These are phyloP conservation scores for Narcine bancroftii DNA, from an alignment of 2,113 vertebrate species.

Conservation along the genomic window DNA sequence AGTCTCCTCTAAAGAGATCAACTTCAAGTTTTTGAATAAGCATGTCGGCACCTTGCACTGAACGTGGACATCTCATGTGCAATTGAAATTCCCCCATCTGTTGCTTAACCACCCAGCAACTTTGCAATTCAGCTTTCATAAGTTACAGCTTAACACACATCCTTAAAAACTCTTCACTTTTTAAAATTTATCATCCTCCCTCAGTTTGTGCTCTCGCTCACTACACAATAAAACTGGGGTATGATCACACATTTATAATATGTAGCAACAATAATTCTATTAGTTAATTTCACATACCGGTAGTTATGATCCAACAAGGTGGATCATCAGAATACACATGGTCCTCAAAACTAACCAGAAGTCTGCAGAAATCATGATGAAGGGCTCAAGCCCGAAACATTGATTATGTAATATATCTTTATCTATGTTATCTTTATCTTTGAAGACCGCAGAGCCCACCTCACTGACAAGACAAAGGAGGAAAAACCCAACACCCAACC, in stretches of 20 bases:
- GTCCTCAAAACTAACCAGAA: too few relatives aligned
- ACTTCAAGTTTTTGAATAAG: background rate
- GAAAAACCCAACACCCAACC: too few relatives aligned
- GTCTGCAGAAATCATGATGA: too few relatives aligned
- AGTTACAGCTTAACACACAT: background rate
- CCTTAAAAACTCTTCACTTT: background rate
- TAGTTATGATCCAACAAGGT: too few relatives aligned
- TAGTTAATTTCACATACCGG: too few relatives aligned
- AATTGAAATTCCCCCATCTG: background rate
- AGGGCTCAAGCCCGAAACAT: too few relatives aligned
- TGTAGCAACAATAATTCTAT: background rate
- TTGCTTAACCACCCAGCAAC: background rate
- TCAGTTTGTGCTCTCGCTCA: background rate
- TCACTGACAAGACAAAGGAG: too few relatives aligned
- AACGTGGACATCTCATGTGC: background rate
- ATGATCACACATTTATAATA: background rate
- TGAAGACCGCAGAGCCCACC: too few relatives aligned
- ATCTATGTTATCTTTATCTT: too few relatives aligned
- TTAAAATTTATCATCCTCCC: background rate
- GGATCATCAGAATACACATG: too few relatives aligned
- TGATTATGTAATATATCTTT: too few relatives aligned
- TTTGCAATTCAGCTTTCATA: background rate
- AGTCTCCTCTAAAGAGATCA: too few relatives aligned
- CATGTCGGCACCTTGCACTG: background rate
- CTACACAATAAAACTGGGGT: background rate